Evolutionary conservation across 2,888 invertebrate genomes (phyloP).

Genomic region (Chymomyza procnemis): DNA sequence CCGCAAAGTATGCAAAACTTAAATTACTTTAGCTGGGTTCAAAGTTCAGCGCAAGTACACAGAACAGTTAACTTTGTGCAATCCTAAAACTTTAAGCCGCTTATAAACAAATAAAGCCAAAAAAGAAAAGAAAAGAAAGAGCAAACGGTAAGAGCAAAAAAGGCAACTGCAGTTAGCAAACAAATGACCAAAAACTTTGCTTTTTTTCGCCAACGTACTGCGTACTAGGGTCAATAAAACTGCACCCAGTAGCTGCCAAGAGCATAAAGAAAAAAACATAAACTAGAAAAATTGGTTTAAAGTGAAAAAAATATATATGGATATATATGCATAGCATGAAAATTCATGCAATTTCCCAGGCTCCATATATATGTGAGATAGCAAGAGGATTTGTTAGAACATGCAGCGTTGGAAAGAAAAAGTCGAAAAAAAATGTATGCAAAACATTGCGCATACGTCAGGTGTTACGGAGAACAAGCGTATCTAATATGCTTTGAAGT

Average conservation of each 20-base stretch:
- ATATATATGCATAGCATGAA: conserved; percentile 30
- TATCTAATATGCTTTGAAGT: neutral
- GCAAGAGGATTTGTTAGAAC: conserved; percentile 36
- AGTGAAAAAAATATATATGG: conserved; percentile 9
- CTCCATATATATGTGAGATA: conserved; percentile 21
- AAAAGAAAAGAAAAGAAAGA: conserved; percentile 22
- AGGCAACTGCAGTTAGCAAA: conserved; percentile 16
- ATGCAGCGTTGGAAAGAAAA: conserved; percentile 9
- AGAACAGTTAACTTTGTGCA: conserved; percentile 49
- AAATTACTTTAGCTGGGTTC: conserved; percentile 56
- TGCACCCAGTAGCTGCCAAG: conserved; percentile 11
- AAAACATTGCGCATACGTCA: conserved; percentile 25
- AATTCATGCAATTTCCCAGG: conserved; percentile 24
- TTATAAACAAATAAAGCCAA: conserved; percentile 26
- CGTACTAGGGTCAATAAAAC: conserved; percentile 36
- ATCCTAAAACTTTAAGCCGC: conserved; percentile 52
- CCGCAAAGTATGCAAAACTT: conserved; percentile 40
- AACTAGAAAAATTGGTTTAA: conserved; percentile 4
- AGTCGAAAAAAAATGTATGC: conserved; percentile 10
- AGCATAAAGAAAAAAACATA: neutral
- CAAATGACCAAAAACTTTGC: conserved; percentile 14
- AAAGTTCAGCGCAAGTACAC: conserved; percentile 34
- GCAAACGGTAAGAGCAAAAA: conserved; percentile 22
- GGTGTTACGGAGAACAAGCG: conserved; percentile 11
- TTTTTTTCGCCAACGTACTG: neutral